Base-by-base conservation (phyloP, 30 jellyfish, hydroid and myxozoan genomes). In the Aurelia aurita complex sp. Pacific region DNA sequence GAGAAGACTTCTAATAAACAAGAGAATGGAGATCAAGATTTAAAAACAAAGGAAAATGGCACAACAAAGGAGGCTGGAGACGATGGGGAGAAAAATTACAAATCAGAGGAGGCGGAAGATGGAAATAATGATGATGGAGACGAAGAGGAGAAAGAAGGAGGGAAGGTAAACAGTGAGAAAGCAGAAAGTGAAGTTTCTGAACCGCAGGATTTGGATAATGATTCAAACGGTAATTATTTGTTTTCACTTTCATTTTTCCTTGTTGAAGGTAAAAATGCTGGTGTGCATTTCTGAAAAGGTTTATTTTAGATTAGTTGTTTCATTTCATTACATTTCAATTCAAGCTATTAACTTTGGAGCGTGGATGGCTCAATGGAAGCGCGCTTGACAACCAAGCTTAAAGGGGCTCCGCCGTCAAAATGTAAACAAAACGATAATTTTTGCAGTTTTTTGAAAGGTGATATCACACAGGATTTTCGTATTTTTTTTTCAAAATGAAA, bases 21-120 rank as follows among this genome's bases (percentile, higher is more conserved):
- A 82, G 55, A 38, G 57, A 55, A 76, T 8, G 89, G 65, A 33
- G 67, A 9, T 15, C 68, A 46, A 80, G 82, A 73, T 5, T 67
- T 12, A 10, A 68, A 11, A 13, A 17, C 54, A 46, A 71, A 70
- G 76, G 76, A 69, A 38, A 57, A 68, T 10, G 83, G 62, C 7
- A 15, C 90, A 4, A 55, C 40, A 11, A 33, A 67, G 42, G 55
- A 42, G 18, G 67, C 2, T 51, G 89, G 64, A 6, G 52, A 64
- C 2, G 74, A 74, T 76, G 83, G 67, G 2, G 94, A 57, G 29
- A 19, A 38, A 5, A 35, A 81, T 14, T 53, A 7, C 18, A 57
- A 51, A 7, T 76, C 23, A 16, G 68, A 42, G 43, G 65, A 52
- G 23, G 29, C 43, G 12, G 69, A 36, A 32, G 32, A 3, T 15